These are phyloP conservation scores for Notocelia uddmanniana DNA, from an alignment of 2,888 invertebrate species.

Conservation along the genomic window DNA sequence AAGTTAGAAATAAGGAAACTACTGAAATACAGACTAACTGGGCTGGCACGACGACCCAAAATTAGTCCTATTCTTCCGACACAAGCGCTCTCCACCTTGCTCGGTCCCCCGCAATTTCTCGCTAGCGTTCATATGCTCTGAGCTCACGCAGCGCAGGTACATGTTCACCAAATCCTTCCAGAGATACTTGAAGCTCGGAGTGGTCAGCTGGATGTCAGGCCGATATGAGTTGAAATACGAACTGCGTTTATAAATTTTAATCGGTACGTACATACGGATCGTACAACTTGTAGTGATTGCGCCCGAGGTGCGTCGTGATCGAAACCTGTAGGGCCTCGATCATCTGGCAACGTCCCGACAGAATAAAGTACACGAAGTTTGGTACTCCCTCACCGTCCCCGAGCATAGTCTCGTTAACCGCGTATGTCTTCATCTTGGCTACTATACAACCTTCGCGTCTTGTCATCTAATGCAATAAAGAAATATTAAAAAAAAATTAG, in stretches of 20 bases:
- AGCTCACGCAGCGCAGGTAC: too few relatives aligned
- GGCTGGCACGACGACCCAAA: too few relatives aligned
- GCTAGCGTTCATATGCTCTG: too few relatives aligned
- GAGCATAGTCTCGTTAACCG: slow-evolving; percentile 82
- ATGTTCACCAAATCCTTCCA: too few relatives aligned
- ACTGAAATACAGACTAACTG: too few relatives aligned
- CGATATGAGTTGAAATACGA: too few relatives aligned
- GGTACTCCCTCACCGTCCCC: slow-evolving; percentile 81
- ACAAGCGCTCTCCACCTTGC: too few relatives aligned
- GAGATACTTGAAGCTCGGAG: too few relatives aligned
- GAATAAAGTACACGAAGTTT: slow-evolving; percentile 84
- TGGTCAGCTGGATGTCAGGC: too few relatives aligned
- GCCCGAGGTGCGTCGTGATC: slow-evolving; percentile 65
- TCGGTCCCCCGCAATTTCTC: too few relatives aligned
- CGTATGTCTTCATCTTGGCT: slow-evolving; percentile 86
- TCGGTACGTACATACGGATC: slow-evolving; percentile 74
- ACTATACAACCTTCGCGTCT: slow-evolving; percentile 88
- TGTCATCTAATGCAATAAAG: slow-evolving; percentile 68
- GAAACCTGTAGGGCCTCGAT: slow-evolving; percentile 84
- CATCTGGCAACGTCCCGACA: slow-evolving; percentile 86
- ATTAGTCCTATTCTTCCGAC: too few relatives aligned
- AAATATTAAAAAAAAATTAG: not conserved
- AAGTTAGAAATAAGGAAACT: too few relatives aligned
- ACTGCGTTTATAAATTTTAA: not conserved
- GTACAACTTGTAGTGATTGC: slow-evolving; percentile 74